Base-by-base conservation (phyloP, 1,140 invertebrate species). In the Eriocheir sinensis region DNA sequence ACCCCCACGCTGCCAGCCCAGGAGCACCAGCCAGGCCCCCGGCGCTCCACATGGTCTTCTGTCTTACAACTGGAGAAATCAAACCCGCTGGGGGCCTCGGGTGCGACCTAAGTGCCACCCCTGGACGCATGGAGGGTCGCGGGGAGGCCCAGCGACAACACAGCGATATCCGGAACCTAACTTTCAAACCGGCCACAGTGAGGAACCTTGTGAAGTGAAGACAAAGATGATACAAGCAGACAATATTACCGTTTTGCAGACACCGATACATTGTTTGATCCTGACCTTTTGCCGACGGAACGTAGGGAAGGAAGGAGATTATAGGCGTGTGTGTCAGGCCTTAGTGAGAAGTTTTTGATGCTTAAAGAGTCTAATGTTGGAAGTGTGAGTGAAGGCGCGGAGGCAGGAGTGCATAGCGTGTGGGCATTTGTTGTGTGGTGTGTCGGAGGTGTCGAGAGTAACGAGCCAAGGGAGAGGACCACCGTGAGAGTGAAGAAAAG, bases 261-360 rank as follows among this genome's bases (percentile, higher is more conserved):
- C n/a, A n/a, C n/a, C n/a, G n/a, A n/a, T n/a, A n/a, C n/a, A n/a
- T n/a, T n/a, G n/a, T 72, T 72, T 72, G 60, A n/a, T n/a, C 27
- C 60, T n/a, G 17, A n/a, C 17, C 60, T 1, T 72, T n/a, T n/a
- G n/a, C n/a, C n/a, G n/a, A n/a, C n/a, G n/a, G n/a, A n/a, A n/a
- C n/a, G n/a, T n/a, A 72, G 17, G 3, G 21, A n/a, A n/a, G 60
- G 60, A 72, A 44, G 40, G 40, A 48, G 40, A 38, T 38, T 89
- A 60, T 79, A 48, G 38, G 79, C 85, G 21, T 80, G 32, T 94
- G 93, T 94, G 93, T 94, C 93, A 89, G 93, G 93, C 93, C 93
- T 94, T 94, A 94, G 93, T 89, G 86, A 94, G 93, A 94, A 89
- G 36, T 88, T 38, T 60, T 41, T 92, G 81, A 86, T 83, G 80